phyloP scores from a whole-genome alignment of 2,113 vertebrate species.

The Ivindomyrus marchei region DNA sequence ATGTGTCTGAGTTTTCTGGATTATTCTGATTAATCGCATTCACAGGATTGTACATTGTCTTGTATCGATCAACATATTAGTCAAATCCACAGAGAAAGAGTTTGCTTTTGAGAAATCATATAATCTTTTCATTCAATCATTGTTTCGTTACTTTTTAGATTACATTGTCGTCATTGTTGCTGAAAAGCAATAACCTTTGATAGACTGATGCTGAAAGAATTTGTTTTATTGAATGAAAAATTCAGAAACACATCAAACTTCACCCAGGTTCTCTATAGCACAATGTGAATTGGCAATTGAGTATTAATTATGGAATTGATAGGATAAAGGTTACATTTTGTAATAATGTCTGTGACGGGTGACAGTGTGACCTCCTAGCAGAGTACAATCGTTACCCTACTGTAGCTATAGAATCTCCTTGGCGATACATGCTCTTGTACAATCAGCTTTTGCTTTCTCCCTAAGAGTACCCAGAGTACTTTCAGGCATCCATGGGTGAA shows the following conservation, averaged over 20 bases:
- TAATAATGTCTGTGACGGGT: not conserved
- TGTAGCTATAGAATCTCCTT: not conserved
- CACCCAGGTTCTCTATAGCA: not conserved
- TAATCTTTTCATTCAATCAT: not conserved
- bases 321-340: not conserved
- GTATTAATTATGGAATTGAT: not conserved
- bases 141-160: not conserved
- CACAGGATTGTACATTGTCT: not conserved
- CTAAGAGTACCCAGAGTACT: not conserved
- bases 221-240: not conserved
- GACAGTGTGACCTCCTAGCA: not conserved
- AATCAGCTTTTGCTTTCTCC: not conserved
- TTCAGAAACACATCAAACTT: not conserved
- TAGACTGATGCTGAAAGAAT: not conserved
- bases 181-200: not conserved
- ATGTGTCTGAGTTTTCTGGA: not conserved
- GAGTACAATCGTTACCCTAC: not conserved
- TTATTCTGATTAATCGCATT: not conserved
- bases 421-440: too few relatives aligned
- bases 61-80: not conserved
- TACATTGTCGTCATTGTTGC: not conserved
- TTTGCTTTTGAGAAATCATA: not conserved
- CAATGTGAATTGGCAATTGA: not conserved
- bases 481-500: not conserved
- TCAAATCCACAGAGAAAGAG: not conserved